Percentiles rank a stretch among this genome's conserved stretches.
Conservation (phyloP, 2,113 vertebrate genomes). For the Myotis brandtii region DNA sequence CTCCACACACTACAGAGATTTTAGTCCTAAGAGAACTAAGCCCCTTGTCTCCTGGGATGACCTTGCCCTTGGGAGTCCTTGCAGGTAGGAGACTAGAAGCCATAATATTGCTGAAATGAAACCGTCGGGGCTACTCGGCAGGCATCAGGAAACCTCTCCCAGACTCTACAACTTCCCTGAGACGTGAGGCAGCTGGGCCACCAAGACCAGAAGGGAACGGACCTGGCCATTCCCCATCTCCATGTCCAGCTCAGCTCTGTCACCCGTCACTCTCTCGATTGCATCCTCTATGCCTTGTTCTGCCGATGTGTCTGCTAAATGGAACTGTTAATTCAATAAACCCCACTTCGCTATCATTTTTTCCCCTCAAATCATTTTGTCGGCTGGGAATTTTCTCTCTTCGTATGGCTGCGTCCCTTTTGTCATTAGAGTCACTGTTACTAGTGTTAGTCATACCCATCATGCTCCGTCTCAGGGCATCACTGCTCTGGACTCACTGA, state of each 20-base stretch:
- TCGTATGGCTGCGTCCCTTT: background rate
- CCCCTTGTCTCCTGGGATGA: too few species aligned
- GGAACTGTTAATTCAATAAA: slow-evolving; percentile 58
- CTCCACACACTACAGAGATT: background rate
- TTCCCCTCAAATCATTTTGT: background rate
- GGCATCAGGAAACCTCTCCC: background rate
- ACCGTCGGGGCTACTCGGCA: background rate
- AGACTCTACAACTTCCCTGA: rapidly evolving
- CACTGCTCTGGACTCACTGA: background rate
- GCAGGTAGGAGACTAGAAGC: background rate
- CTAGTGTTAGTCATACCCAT: background rate
- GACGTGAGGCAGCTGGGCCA: background rate
- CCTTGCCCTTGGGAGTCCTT: background rate
- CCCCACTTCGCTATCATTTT: slow-evolving; percentile 30
- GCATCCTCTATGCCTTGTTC: background rate
- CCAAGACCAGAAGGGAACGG: rapidly evolving
- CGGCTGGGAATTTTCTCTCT: slow-evolving; percentile 2
- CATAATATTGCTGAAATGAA: background rate
- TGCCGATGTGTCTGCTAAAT: slow-evolving; percentile 55
- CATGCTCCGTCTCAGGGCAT: background rate
- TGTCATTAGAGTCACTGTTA: slow-evolving; percentile 6
- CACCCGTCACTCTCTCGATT: background rate
- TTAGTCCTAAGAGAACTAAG: background rate
- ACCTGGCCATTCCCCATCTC: background rate
- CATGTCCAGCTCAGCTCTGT: background rate